Evolutionary conservation across 2,888 invertebrate species (phyloP), one percentile per base, ranked within the genome.

Genomic region (Lordiphosa andalusiaca): DNA sequence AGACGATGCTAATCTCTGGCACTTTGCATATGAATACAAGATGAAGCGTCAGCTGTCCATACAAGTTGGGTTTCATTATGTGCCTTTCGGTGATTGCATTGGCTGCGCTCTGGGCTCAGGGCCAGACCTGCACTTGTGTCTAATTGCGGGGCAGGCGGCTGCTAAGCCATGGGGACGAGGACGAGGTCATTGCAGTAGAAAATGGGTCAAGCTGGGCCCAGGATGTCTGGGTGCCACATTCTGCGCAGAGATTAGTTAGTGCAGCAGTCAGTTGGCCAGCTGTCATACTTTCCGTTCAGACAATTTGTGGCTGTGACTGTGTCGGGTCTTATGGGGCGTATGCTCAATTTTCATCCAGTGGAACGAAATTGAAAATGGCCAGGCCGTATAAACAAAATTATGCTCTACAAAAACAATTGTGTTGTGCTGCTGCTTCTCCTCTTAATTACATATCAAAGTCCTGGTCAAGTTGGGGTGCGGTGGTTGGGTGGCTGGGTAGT

Each of bases 161-260:
- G 39, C 9, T 10, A 30, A 44, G 44, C 44, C 30, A 2, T 10
- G 10, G 25, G 36, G 47, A 36, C 12, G 63, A 48, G 47, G 47
- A 54, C 41, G 65, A 77, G 75, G 69, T 58, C 63, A 66, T 10
- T 46, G 33, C 10, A 33, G 30, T 3, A 19, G 7, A 53, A 77
- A 61, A 69, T 74, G 50, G 77, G 80, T 72, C 83, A 78, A 64
- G 50, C 63, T 46, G 57, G 53, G 63, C 62, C 61, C 61, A 49
- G 62, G 21, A 23, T 36, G 65, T 55, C 65, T 63, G 46, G 62
- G 50, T 65, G 56, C 63, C 63, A 49, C 42, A 63, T 56, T 56
- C 63, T 63, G 63, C 63, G 66, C 63, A 63, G 65, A 55, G 50
- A 58, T 40, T 44, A 38, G 39, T 40, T 44, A 38, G 39, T 12